These are phyloP conservation scores for Petrophora chlorosata DNA, from an alignment of 2,888 invertebrate genomes.

Conservation along the genomic window DNA sequence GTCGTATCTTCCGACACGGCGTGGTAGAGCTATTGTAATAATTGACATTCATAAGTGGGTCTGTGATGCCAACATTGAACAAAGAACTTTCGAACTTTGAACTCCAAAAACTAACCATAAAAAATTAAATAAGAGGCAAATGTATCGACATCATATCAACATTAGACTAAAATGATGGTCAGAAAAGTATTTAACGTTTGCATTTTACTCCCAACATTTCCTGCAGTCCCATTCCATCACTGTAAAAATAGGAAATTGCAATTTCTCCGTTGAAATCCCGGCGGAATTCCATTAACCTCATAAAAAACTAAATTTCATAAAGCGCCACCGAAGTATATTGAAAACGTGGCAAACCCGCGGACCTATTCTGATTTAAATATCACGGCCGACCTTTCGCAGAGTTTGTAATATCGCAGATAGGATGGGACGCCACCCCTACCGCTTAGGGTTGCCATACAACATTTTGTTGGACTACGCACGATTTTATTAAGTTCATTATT, in stretches of 20 bases:
- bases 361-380: constrained; percentile 33
- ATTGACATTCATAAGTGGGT: too few relatives aligned
- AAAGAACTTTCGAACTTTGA: too few relatives aligned
- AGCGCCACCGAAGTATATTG: constrained; percentile 31
- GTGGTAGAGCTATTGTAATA: too few relatives aligned
- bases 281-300: constrained; percentile 26
- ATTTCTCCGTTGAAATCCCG: constrained; percentile 25
- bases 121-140: too few relatives aligned
- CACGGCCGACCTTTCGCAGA: constrained; percentile 26
- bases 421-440: constrained; percentile 19
- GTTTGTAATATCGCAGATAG: constrained; percentile 27
- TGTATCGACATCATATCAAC: too few relatives aligned
- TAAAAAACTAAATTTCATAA: constrained; percentile 33
- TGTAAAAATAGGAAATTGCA: constrained; percentile 23
- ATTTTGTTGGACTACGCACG: constrained; percentile 6
- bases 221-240: constrained; percentile 15
- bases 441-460: constrained; percentile 22
- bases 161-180: neutral
- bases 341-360: constrained; percentile 30
- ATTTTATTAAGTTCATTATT: neutral
- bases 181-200: neutral
- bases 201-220: constrained; percentile 1
- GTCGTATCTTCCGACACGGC: too few relatives aligned
- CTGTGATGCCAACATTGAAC: too few relatives aligned
- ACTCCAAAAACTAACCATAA: too few relatives aligned